Base-by-base conservation (phyloP, 2,797 vertebrate species). In the Adrianichthys oophorus region DNA sequence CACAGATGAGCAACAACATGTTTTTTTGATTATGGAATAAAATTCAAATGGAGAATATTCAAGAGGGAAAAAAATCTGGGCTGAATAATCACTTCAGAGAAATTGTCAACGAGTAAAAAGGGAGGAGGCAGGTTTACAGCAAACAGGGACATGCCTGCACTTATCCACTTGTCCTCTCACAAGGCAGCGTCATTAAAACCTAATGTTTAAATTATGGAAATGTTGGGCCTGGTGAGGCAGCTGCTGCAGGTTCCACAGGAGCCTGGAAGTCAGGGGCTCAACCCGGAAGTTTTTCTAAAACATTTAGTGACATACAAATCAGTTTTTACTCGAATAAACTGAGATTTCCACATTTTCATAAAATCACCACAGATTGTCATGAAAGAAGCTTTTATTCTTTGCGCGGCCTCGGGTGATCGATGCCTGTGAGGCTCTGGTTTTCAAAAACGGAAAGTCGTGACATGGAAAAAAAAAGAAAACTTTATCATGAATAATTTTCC, bases 21-120 rank as follows among this genome's bases (percentile, higher is more conserved):
- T 84, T 77, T 69, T 72, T 77, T 76, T 85, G 84, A 86, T 86
- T 84, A 83, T 73, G 65, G 80, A 84, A 72, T 81, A 80, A 79
- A 82, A 85, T 83, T 83, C 77, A 85, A 78, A 83, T 76, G 2
- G 67, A 59, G 62, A 62, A 80, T 66, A 85, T 82, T 78, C 61
- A 62, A 72, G 65, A 70, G 67, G 67, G 4, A 45, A 29, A 45
- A 45, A 49, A 52, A 62, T 61, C 62, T 41, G 55, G 65, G 67
- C 56, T 49, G 69, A 80, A 80, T 66, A 80, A 82, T 80, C 73
- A 71, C 75, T 78, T 73, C 46, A 74, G 52, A 53, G 55, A 60
- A 73, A 73, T 66, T 56, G 68, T 59, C 67, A 59, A 56, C 59
- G 73, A 70, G 69, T 52, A 56, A 61, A 76, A 63, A 54, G 54